Evolutionary conservation across 2,888 invertebrate genomes (phyloP), one percentile per base, ranked within the genome.

Genomic region (Phengaris arion): DNA sequence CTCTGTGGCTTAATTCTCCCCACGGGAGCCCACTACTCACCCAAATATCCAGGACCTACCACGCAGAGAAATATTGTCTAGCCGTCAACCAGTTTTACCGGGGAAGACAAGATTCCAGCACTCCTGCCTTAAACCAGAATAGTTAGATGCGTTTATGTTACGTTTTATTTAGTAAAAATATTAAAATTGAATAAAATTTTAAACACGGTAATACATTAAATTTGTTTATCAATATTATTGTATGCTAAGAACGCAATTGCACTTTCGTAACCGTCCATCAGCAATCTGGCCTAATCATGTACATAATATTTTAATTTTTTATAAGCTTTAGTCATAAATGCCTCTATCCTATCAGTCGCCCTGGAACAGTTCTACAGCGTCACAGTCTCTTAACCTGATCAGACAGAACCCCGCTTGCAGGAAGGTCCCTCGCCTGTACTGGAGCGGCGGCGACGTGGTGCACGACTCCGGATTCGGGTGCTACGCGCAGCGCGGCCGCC

Each of bases 21-120:
- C 93, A 92, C 76, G 93, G 93, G 0, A 91, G 89, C 78, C 93
- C 93, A 0, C 79, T 93, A 51, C 82, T 93, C 0, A 90, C 92
- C 0, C 93, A 93, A 77, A 93, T 93, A 76, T 92, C 93, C 0
- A 85, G 93, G 74, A 93, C 93, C 0, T 93, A 93, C 76, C 93
- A 93, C 78, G 90, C 93, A 0, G 93, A 93, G 82, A 93, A 93
- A 81, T 93, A 93, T 75, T 93, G 93, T 70, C 81, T 92, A 1
- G 93, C 93, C 51, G 93, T 93, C 10, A 93, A 93, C 77, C 93
- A 93, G 84, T 93, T 93, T 78, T 93, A 93, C 0, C 85, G 87
- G n/a, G 84, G 85, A 48, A 80, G 83, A 0, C 77, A 78, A 0
- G 9, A 80, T 9, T 80, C 85, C 0, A 78, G 79, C 22, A 90